Conservation (phyloP, 2,797 vertebrate species). For the Xenops minutus region DNA sequence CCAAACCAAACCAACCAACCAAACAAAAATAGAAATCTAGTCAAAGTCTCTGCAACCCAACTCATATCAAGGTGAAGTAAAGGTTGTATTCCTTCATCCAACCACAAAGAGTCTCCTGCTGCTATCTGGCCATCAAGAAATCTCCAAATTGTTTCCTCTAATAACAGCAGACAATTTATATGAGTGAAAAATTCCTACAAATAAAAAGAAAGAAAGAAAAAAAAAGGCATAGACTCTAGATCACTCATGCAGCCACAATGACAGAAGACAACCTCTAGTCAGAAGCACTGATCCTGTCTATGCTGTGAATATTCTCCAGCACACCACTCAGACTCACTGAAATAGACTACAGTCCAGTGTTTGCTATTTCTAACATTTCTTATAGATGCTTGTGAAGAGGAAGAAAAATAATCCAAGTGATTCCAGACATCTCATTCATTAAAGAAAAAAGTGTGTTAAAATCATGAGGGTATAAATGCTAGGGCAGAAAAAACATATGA, state of each 20-base stretch:
- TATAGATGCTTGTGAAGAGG: neutral
- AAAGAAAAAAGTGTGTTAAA: neutral
- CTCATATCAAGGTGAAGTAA: neutral
- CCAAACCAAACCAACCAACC: accelerated
- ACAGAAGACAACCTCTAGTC: neutral
- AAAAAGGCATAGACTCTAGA: neutral
- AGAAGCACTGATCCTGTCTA: neutral
- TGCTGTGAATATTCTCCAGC: neutral
- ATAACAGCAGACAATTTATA: neutral
- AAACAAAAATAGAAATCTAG: too few species aligned
- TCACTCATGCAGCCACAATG: neutral
- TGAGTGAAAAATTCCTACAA: neutral
- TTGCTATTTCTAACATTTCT: neutral
- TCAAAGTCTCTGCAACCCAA: neutral
- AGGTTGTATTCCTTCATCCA: neutral
- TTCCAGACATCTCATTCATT: neutral
- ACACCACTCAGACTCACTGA: neutral
- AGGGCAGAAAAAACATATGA: neutral
- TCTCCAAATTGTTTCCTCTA: neutral
- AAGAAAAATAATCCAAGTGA: neutral
- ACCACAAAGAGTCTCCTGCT: neutral
- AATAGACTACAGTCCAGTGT: neutral
- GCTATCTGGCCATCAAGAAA: neutral
- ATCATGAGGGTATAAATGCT: neutral
- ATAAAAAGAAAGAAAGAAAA: too few species aligned